Evolutionary conservation across 2,888 invertebrate genomes (phyloP).

Genomic region (Cactoblastis cactorum): DNA sequence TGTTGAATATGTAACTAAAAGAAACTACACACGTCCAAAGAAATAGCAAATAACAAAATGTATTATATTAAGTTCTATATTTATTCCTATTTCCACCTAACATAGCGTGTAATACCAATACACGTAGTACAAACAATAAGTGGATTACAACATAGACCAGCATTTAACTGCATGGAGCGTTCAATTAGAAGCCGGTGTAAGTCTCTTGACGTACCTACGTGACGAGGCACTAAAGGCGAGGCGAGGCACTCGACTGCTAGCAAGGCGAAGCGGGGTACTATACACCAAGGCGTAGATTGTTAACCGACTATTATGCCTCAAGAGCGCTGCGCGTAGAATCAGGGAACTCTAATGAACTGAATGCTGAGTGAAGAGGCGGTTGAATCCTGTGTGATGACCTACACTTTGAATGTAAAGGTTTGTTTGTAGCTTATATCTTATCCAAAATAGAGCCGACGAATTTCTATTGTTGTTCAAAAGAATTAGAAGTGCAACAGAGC

Average conservation of each 20-base stretch:
- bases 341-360: conserved; percentile 33
- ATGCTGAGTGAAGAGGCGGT: neutral
- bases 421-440: neutral
- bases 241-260: conserved; percentile 27
- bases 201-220: conserved; percentile 30
- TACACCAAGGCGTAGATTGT: conserved; percentile 46
- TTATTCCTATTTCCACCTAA: too few species aligned
- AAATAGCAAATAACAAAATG: too few species aligned
- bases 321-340: conserved; percentile 45
- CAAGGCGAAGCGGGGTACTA: conserved; percentile 26
- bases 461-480: too few species aligned
- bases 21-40: too few species aligned
- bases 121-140: neutral
- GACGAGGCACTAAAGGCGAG: conserved; percentile 28
- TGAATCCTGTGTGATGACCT: neutral
- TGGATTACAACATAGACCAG: conserved; percentile 11
- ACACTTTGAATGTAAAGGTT: neutral
- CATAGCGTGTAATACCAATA: too few species aligned
- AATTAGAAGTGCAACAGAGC: too few species aligned
- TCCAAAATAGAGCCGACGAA: too few species aligned
- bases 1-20: too few species aligned
- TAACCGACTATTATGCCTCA: conserved; percentile 55
- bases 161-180: conserved; percentile 28
- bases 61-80: too few species aligned
- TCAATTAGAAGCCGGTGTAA: conserved; percentile 49